These are phyloP conservation scores for Cyrtonyx montezumae DNA, from an alignment of 2,113 vertebrate species.

Conservation along the genomic window DNA sequence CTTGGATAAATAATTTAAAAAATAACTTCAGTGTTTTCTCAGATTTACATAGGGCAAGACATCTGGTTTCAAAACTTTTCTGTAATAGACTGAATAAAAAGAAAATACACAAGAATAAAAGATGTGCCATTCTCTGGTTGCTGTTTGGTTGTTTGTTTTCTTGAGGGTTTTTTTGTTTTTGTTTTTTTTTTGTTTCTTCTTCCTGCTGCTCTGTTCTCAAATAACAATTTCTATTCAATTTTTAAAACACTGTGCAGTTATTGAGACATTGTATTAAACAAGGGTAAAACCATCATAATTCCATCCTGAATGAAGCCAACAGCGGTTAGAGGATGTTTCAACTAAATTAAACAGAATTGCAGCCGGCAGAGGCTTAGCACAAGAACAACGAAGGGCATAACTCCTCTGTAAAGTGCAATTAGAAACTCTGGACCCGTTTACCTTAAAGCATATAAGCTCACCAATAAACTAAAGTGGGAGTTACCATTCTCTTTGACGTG, in stretches of 20 bases:
- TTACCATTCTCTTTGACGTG: neutral
- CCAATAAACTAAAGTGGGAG: neutral
- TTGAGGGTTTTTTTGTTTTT: no score
- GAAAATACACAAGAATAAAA: neutral
- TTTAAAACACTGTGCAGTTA: neutral
- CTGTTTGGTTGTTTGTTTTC: neutral
- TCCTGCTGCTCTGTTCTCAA: neutral
- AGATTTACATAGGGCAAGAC: neutral
- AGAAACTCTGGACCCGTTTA: neutral
- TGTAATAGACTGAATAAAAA: rapidly evolving
- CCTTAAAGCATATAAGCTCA: neutral
- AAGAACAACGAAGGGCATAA: neutral
- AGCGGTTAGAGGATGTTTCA: neutral
- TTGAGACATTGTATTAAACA: neutral
- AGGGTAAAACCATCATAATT: neutral
- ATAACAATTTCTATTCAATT: neutral
- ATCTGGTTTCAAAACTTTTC: neutral
- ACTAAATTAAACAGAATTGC: neutral
- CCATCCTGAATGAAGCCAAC: neutral
- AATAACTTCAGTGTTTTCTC: neutral
- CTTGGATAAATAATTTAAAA: neutral
- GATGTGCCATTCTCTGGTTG: neutral
- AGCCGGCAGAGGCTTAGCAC: neutral
- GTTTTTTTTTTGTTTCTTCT: neutral
- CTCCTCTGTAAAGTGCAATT: neutral